Base-by-base conservation (phyloP, 2,888 invertebrate genomes). In the Erebia palarica region DNA sequence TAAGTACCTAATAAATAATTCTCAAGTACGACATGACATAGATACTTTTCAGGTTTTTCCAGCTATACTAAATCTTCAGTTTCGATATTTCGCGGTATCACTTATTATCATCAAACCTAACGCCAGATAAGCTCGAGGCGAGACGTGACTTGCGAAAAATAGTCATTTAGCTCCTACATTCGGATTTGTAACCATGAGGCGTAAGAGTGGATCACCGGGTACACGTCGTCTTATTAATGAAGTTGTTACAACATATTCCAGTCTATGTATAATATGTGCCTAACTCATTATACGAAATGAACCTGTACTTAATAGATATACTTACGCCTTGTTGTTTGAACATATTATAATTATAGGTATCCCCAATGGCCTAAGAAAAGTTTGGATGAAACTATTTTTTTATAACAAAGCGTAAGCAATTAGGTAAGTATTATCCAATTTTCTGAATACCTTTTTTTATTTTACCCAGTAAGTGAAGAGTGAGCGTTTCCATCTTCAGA, bases 41-140 rank as follows among this genome's bases (percentile, higher is more conserved):
- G 21, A 9, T 47, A 47, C 3, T 47, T 47, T 47, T 47, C 47
- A 49, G 49, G 68, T 68, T 60, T 59, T 70, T 88, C 87, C 68
- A 86, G 87, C 72, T 21, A 3, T 2, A 14, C 61, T 74, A 73
- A 78, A 11, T 83, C 81, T 51, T 61, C 66, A 83, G 61, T 59
- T 67, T 76, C 79, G 81, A 88, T 89, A 87, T 87, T 86, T 85
- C 81, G 85, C 78, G 85, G 88, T 89, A 91, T 90, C 90, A 89
- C 90, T 91, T 92, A 92, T 92, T 90, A 92, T 91, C 89, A 92
- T 92, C 90, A 88, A 90, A 87, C 87, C 87, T 89, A 87, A 91
- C 85, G 84, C 87, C 81, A 88, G 89, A 92, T 92, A 92, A 92
- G 91, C 88, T 83, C 80, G 81, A 83, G 82, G 84, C 81, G 84